Conservation (phyloP, 92 coral and sea anemone genomes). For the Chrysogorgia sp. region DNA sequence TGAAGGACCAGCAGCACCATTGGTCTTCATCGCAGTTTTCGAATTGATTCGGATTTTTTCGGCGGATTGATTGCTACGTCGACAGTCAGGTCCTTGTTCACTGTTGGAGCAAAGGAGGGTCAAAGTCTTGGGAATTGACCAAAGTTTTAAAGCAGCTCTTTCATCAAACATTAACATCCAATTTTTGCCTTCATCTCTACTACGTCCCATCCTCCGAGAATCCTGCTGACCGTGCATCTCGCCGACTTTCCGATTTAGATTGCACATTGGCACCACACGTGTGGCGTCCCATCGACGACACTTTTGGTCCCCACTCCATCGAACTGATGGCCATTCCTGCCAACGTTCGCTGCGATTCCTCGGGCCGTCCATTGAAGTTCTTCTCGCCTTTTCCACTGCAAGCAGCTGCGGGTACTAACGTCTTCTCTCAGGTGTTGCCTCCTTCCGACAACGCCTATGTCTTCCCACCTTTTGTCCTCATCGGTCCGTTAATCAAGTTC, state of each 20-base stretch:
- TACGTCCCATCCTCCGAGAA: too few species aligned
- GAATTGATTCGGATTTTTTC: too few species aligned
- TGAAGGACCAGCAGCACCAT: too few species aligned
- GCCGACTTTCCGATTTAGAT: too few species aligned
- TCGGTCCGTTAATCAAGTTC: background rate
- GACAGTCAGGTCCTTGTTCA: constrained; percentile 6
- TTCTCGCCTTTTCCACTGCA: constrained; percentile 51
- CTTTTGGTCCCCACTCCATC: background rate
- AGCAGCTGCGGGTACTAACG: constrained; percentile 41
- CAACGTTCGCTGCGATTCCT: constrained; percentile 14
- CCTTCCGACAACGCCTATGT: too few species aligned
- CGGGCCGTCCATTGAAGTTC: constrained; percentile 49
- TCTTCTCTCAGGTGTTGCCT: constrained; percentile 47
- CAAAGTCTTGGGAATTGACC: background rate
- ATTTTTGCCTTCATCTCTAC: too few species aligned
- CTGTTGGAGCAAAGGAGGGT: background rate
- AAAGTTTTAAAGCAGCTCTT: background rate
- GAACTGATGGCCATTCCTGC: constrained; percentile 42
- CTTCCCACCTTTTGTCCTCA: too few species aligned
- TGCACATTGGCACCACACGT: too few species aligned
- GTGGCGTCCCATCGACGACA: constrained; percentile 8
- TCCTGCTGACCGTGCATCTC: background rate
- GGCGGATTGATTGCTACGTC: constrained; percentile 3
- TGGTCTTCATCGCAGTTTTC: too few species aligned
- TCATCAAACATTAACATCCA: background rate